Evolutionary conservation across 2,113 vertebrate genomes (phyloP), one percentile per base, ranked within the genome.

Genomic region (Pterocles orientalis): DNA sequence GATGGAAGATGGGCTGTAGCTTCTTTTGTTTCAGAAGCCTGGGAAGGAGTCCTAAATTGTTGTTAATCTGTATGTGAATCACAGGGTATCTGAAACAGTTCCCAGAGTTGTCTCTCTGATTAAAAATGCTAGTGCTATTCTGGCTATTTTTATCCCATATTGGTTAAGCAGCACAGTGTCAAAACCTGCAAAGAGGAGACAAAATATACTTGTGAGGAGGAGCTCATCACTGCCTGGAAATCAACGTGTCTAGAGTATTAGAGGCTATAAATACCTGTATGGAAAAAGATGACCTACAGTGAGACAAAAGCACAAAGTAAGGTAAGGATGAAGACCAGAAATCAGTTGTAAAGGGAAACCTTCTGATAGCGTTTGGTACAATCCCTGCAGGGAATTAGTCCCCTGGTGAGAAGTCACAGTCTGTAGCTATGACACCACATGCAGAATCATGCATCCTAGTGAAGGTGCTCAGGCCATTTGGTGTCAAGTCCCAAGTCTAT

Each of bases 361-460:
- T 17, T 72, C 33, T 47, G 17, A 23, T 68, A 33, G 23, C 11
- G 18, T 75, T 45, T 58, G 33, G 33, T 61, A 36, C 61, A 28
- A 14, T 51, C 28, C 23, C 28, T 3, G 9, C 0, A 0, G 48
- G 53, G 17, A 71, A 58, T 50, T 31, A 12, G 29, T 80, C 12
- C 12, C 48, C 39, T 9, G 19, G 12, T 79, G 43, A 51, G 70
- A 45, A 19, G 24, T 53, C 14, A 18, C 0, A 1, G 26, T 60
- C 57, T 80, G 11, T 17, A 65, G 43, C 34, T 57, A 8, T 0
- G 0, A 31, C 39, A 34, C 45, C 45, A 28, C 26, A 29, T 1
- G 4, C 9, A 62, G 76, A 88, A 50, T 78, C 70, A 54, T 2
- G 0, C 10, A 10, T 3, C 0, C 0, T 11, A 10, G 26, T 57